Evolutionary conservation across 2,888 invertebrate species (phyloP), one percentile per base, ranked within the genome.

Genomic region (Epinotia nisella): DNA sequence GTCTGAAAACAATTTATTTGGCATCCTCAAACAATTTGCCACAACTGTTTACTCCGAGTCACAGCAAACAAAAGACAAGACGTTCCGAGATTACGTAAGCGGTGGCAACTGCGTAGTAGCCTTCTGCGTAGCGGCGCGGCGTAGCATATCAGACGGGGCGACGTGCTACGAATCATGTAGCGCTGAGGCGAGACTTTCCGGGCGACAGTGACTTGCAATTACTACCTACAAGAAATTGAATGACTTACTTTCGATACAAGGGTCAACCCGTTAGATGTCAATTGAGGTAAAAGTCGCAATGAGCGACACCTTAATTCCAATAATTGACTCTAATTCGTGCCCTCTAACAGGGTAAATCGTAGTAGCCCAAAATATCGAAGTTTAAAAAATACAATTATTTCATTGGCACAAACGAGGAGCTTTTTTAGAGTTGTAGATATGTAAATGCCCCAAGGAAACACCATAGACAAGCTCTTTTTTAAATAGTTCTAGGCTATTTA

Each of bases 101-200:
- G 64, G 39, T 58, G 66, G 62, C 70, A 59, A 71, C 71, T 76
- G 75, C 76, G 76, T 76, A 75, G 76, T 66, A 64, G 68, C 71
- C 69, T 51, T 29, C 17, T 56, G 61, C 69, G 69, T 70, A 66
- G 70, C 74, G 29, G 41, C 56, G 68, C 49, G 39, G 19, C n/a
- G 49, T 24, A 64, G 61, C 78, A 76, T 76, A 75, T 74, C 60
- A 15, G 17, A 11, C 13, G 75, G 75, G 75, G 75, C 1, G 76
- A 76, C 72, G 74, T 58, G 71, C 77, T 79, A 76, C 76, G 76
- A 56, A 66, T 65, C 65, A 71, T 66, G 66, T 71, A 65, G 66
- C 59, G 9, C 53, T 24, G 24, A 19, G 41, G 15, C 2, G 10
- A 1, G 41, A 19, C 9, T 3, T 41, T 13, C 0, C 11, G 3